A percentile compares a stretch with the other conserved stretches of the same genome.
Conservation (phyloP, 2,797 vertebrate genomes). For the Sebastes itinus region DNA sequence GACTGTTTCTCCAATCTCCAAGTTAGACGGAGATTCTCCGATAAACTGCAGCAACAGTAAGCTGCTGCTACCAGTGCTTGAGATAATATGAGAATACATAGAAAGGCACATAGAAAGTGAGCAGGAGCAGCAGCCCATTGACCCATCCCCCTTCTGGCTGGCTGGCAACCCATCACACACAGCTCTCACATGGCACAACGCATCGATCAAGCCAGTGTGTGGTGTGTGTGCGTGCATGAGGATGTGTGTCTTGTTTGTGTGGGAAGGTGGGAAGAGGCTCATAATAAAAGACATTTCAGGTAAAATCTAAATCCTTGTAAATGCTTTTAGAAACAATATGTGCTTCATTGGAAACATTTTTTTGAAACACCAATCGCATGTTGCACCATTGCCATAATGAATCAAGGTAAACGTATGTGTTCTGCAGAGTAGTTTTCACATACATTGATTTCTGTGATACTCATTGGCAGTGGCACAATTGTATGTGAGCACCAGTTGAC, state of each 20-base stretch:
- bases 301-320: not conserved
- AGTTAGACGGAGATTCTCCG: constrained; percentile 33
- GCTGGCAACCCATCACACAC: constrained; percentile 63
- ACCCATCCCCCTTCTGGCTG: constrained; percentile 70
- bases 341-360: not conserved
- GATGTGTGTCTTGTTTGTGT: not conserved
- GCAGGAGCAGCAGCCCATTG: constrained; percentile 42
- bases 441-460: not conserved
- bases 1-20: constrained; percentile 26
- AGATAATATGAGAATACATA: constrained; percentile 39
- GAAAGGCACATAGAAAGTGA: constrained; percentile 34
- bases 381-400: not conserved
- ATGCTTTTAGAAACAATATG: too few species aligned
- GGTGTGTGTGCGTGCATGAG: not conserved
- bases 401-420: not conserved
- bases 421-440: not conserved
- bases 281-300: not conserved
- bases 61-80: constrained; percentile 31
- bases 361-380: not conserved
- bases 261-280: not conserved
- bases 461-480: not conserved
- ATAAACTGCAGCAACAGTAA: constrained; percentile 13
- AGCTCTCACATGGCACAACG: constrained; percentile 52
- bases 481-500: not conserved
- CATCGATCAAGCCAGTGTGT: constrained; percentile 68